Base-by-base conservation (phyloP, 2,888 invertebrate species). In the Bugula neritina region DNA sequence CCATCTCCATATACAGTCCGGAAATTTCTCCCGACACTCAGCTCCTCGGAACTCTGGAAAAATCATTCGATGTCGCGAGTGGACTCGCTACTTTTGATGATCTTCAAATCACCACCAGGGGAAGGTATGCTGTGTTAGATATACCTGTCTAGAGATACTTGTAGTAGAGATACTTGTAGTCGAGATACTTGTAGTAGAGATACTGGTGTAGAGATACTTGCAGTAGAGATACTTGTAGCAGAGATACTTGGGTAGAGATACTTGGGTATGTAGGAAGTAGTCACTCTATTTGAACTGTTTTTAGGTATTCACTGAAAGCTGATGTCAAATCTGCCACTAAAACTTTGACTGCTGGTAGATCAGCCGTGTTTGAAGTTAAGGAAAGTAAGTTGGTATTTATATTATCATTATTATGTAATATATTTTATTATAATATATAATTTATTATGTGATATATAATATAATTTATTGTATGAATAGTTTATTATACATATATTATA, bases 31-130 rank as follows among this genome's bases (percentile, higher is more conserved):
- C 63, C 1, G 72, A 72, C 3, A 77, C 77, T 1, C 71, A 71
- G 10, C 52, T 79, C 2, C 21, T 25, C 0, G 78, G 78, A 0
- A 74, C 73, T 0, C 54, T 73, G 0, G 54, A 58, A 17, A 71
- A 70, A 5, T 55, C 74, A 0, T 76, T 79, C 70, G 76, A 78
- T 71, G 69, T 72, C 0, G 29, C 52, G 2, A 76, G 76, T 13
- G 75, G 77, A 21, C 63, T 73, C 13, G 75, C 74, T n/a, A 72
- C 71, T 29, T 78, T 78, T 73, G 71, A 72, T 34, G 75, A 75
- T 31, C 69, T 79, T 5, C 52, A 70, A 1, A 71, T 77, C 58
- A 73, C 77, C 21, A 74, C 73, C 17, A 72, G 73, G 23, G 78
- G 79, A 2, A 63, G 63, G 63, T 63, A 63, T 17, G 27, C 23